Evolutionary conservation across 2,888 invertebrate species (phyloP).

Genomic region (Sarcophaga variegata): DNA sequence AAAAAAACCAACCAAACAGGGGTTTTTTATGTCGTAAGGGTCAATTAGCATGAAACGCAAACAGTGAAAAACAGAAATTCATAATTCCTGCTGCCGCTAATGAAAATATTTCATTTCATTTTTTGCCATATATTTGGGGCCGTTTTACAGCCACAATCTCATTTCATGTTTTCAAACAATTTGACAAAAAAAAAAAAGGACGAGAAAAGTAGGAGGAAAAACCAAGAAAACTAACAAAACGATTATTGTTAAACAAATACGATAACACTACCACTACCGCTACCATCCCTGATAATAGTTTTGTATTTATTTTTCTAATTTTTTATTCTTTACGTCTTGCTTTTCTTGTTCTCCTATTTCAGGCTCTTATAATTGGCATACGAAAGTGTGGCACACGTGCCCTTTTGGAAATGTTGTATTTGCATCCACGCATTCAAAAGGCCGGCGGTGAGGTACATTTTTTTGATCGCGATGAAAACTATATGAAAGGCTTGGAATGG

Average conservation of each 20-base stretch:
- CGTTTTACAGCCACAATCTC: not conserved
- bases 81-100: slow-evolving; percentile 26
- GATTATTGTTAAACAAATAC: not conserved
- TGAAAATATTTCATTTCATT: not conserved
- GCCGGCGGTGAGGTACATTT: slow-evolving; percentile 98
- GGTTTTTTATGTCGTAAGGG: slow-evolving; percentile 9
- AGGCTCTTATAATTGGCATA: slow-evolving; percentile 96
- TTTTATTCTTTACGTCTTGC: slow-evolving; percentile 51
- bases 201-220: not conserved
- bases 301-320: slow-evolving; percentile 9
- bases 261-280: not conserved
- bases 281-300: not conserved
- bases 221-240: not conserved
- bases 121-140: not conserved
- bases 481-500: slow-evolving; percentile 96
- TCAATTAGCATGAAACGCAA: slow-evolving; percentile 48
- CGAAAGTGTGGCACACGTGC: slow-evolving; percentile 98
- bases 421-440: slow-evolving; percentile 95
- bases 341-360: slow-evolving; percentile 32
- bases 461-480: slow-evolving; percentile 97
- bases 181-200: not conserved
- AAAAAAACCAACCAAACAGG: not conserved
- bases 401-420: slow-evolving; percentile 96
- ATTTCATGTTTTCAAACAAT: slow-evolving; percentile 47
- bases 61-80: slow-evolving; percentile 21